Evolutionary conservation across 2,113 vertebrate genomes (phyloP).

Genomic region (Oryzias curvinotus): DNA sequence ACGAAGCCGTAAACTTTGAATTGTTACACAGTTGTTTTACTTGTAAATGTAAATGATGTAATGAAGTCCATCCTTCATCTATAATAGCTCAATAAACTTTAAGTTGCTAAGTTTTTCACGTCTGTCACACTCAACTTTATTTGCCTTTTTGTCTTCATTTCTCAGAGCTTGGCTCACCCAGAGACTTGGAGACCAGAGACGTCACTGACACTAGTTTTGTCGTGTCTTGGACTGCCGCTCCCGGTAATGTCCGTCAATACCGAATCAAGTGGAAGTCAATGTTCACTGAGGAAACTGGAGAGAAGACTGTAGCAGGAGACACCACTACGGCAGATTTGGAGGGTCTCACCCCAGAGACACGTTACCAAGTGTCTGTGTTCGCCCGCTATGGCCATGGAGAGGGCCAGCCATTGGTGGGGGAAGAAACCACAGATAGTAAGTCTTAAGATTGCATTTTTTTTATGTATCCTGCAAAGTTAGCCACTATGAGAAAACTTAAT

Average conservation of each 20-base stretch:
- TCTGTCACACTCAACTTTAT: background rate
- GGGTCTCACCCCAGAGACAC: conserved; percentile 91
- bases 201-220: conserved; percentile 90
- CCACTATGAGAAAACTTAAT: conserved; percentile 54
- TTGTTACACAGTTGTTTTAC: too few relatives aligned
- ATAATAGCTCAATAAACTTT: conserved; percentile 4
- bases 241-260: conserved; percentile 87
- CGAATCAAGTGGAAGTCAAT: conserved; percentile 90
- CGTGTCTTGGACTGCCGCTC: conserved; percentile 88
- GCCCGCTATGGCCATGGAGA: conserved; percentile 88
- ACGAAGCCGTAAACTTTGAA: too few relatives aligned
- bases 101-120: background rate
- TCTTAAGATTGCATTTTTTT: conserved; percentile 15
- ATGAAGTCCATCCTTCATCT: background rate
- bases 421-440: conserved; percentile 93
- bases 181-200: conserved; percentile 86
- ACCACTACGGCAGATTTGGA: conserved; percentile 83
- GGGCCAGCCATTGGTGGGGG: conserved; percentile 86
- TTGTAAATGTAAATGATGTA: too few relatives aligned
- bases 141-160: conserved; percentile 13
- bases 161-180: conserved; percentile 89
- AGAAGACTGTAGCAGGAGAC: conserved; percentile 84
- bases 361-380: conserved; percentile 89
- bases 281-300: conserved; percentile 86
- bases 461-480: background rate